Evolutionary conservation across 2,113 vertebrate genomes (phyloP).

Genomic region (Rynchops niger): DNA sequence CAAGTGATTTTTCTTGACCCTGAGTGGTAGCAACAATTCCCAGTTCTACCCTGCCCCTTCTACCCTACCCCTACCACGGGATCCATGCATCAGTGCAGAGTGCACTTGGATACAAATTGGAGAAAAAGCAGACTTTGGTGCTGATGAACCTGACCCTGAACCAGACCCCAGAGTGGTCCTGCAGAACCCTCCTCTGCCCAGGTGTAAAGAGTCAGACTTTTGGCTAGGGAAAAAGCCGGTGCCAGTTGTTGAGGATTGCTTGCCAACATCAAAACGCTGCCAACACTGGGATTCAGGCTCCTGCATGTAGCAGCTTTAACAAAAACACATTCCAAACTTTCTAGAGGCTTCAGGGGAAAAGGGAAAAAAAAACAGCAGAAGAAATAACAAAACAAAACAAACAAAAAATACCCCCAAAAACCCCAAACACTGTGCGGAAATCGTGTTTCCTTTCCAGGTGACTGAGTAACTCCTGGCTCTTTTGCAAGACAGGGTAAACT

Average conservation of each 20-base stretch:
- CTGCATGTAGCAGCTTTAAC: conserved; percentile 3
- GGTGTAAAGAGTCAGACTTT: not conserved
- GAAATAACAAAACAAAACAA: conserved; percentile 21
- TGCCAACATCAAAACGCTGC: conserved; percentile 20
- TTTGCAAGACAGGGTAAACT: not conserved
- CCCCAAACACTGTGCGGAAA: conserved; percentile 41
- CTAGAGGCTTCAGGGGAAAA: conserved; percentile 29
- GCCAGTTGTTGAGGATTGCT: not conserved
- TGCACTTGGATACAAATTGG: not conserved
- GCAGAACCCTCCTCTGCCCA: not conserved
- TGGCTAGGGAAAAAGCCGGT: not conserved
- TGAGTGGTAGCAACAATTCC: not conserved
- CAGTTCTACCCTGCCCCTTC: not conserved
- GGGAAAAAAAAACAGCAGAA: not conserved
- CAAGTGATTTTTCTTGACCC: not conserved
- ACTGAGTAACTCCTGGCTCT: not conserved
- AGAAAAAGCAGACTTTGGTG: not conserved
- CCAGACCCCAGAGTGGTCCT: not conserved
- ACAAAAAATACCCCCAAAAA: not conserved
- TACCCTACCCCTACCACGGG: not conserved
- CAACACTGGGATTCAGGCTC: conserved; percentile 40
- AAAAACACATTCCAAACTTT: conserved; percentile 64
- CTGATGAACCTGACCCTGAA: not conserved
- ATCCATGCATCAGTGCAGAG: not conserved
- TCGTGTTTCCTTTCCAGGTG: conserved; percentile 30